These are phyloP conservation scores for Drosophila subpulchrella DNA, from an alignment of 1,140 invertebrate species.

Conservation along the genomic window DNA sequence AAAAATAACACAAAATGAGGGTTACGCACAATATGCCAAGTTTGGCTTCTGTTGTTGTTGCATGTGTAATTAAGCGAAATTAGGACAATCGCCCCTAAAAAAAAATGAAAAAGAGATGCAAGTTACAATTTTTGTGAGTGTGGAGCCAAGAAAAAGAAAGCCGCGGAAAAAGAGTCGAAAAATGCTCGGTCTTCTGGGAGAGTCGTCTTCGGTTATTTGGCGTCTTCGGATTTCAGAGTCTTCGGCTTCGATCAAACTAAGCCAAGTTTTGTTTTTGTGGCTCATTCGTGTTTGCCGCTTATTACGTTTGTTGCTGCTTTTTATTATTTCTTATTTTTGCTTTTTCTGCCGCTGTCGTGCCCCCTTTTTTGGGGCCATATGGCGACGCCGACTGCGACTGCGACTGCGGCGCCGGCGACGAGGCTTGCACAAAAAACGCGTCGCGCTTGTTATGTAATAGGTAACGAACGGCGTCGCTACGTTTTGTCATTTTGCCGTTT, in stretches of 20 bases:
- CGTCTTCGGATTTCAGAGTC: slow-evolving; percentile 10
- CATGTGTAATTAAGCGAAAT: slow-evolving; percentile 77
- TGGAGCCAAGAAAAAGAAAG: slow-evolving; percentile 42
- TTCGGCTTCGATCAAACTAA: slow-evolving; percentile 54
- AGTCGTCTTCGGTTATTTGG: slow-evolving; percentile 22
- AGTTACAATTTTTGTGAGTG: slow-evolving; percentile 35
- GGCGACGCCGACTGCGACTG: slow-evolving; percentile 43
- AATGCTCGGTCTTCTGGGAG: background rate
- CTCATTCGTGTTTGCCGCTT: slow-evolving; percentile 55
- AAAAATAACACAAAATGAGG: slow-evolving; percentile 14
- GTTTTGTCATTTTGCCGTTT: slow-evolving; percentile 69
- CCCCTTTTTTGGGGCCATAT: slow-evolving; percentile 78
- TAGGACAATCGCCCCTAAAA: slow-evolving; percentile 53
- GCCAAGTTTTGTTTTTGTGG: slow-evolving; percentile 49
- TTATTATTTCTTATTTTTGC: background rate
- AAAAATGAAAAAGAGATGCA: slow-evolving; percentile 50
- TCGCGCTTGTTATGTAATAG: slow-evolving; percentile 75
- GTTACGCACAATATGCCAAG: slow-evolving; percentile 65
- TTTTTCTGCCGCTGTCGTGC: slow-evolving; percentile 64
- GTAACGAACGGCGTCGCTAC: slow-evolving; percentile 46
- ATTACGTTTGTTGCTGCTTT: slow-evolving; percentile 65
- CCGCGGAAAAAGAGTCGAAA: slow-evolving; percentile 27
- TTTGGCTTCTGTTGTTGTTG: slow-evolving; percentile 35
- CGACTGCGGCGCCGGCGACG: slow-evolving; percentile 26
- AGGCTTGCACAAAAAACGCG: slow-evolving; percentile 72